phyloP scores from a whole-genome alignment of 2,797 vertebrate genomes.

The Eospalax fontanierii region DNA sequence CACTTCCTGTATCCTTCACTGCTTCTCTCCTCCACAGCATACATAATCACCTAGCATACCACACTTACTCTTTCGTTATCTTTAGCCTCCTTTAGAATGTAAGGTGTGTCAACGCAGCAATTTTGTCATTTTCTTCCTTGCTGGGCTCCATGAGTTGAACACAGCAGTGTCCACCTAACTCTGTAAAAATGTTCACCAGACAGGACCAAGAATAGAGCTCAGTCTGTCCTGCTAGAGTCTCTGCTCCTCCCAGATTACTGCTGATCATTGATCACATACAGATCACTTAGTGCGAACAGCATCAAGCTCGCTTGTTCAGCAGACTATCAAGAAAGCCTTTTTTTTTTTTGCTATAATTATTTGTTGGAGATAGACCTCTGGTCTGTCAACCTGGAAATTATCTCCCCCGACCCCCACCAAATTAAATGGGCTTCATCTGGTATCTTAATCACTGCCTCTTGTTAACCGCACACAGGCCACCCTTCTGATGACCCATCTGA shows the following conservation, averaged over 20 bases:
- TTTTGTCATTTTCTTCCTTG: background rate
- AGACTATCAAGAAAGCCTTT: constrained; percentile 30
- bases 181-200: background rate
- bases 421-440: constrained; percentile 62
- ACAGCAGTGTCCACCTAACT: background rate
- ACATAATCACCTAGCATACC: background rate
- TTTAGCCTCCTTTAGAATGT: constrained; percentile 36
- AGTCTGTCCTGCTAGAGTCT: background rate
- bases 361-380: background rate
- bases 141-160: background rate
- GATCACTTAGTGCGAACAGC: background rate
- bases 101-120: background rate
- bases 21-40: background rate
- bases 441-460: constrained; percentile 61
- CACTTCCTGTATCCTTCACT: background rate
- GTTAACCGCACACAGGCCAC: constrained; percentile 36
- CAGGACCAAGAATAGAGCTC: background rate
- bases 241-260: background rate
- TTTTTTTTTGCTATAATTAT: constrained; percentile 44
- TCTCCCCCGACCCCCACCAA: background rate
- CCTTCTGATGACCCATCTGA: constrained; percentile 41
- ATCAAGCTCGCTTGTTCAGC: constrained; percentile 15
- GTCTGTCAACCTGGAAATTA: constrained; percentile 57
- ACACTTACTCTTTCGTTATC: background rate
- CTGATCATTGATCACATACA: background rate